Percentiles rank a stretch among this genome's conserved stretches.
phyloP scores from a whole-genome alignment of 2,888 invertebrate species.

The Hofmannophila pseudospretella region DNA sequence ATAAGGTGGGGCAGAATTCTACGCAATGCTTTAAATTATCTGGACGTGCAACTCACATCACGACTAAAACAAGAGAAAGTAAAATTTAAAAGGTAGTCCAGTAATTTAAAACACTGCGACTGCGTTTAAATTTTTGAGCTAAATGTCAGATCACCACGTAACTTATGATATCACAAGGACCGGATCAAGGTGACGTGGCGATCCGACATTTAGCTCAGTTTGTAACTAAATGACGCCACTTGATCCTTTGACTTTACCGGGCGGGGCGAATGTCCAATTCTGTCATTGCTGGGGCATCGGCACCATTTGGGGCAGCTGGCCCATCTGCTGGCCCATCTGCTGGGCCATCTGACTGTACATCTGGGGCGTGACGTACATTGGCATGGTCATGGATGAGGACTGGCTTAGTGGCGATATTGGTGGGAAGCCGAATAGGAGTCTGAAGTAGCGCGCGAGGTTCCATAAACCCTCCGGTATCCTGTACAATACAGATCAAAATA shows the following conservation, averaged over 20 bases:
- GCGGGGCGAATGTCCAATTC: conserved; percentile 58
- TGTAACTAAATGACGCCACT: conserved; percentile 51
- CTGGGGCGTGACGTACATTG: conserved; percentile 68
- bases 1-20: conserved; percentile 25
- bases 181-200: conserved; percentile 67
- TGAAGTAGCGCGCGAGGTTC: conserved; percentile 74
- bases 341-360: conserved; percentile 38
- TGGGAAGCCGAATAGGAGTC: conserved; percentile 66
- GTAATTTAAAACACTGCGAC: conserved; percentile 58
- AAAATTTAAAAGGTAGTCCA: conserved; percentile 27
- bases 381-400: conserved; percentile 61
- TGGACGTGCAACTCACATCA: conserved; percentile 20
- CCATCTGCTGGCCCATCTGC: too few species aligned
- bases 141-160: conserved; percentile 72
- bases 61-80: background rate
- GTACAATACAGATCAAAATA: conserved; percentile 40
- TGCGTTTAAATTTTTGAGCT: conserved; percentile 36
- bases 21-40: conserved; percentile 50
- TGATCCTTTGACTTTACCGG: conserved; percentile 44
- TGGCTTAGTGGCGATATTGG: conserved; percentile 56
- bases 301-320: conserved; percentile 41
- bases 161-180: conserved; percentile 21
- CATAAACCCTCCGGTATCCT: conserved; percentile 75
- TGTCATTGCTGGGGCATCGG: conserved; percentile 39
- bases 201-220: conserved; percentile 68